Evolutionary conservation across 1,140 invertebrate genomes (phyloP).

Genomic region (Ganaspis sp.): DNA sequence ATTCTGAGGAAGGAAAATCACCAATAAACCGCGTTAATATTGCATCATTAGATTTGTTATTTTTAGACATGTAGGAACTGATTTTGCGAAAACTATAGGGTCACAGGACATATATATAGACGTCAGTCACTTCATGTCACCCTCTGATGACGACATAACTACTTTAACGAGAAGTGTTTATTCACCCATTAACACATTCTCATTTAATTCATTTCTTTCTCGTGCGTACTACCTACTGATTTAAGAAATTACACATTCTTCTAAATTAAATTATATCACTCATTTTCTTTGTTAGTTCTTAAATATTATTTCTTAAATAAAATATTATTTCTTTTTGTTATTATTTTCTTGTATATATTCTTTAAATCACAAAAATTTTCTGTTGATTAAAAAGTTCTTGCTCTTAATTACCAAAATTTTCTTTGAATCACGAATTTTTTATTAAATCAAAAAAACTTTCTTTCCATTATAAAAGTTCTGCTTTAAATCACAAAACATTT

Average conservation of each 20-base stretch:
- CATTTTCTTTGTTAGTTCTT: too few species aligned
- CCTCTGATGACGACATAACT: conserved; percentile 8
- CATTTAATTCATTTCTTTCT: not conserved
- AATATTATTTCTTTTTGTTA: too few species aligned
- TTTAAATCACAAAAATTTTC: too few species aligned
- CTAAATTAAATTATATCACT: not conserved
- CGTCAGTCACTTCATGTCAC: not conserved
- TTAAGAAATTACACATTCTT: not conserved
- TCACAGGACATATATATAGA: not conserved
- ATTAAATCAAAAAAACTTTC: too few species aligned
- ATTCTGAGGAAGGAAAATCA: not conserved
- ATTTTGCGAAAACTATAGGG: not conserved
- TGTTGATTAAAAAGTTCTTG: too few species aligned
- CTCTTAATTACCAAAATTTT: too few species aligned
- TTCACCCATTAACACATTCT: not conserved
- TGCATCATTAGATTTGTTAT: not conserved
- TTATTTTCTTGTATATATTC: too few species aligned
- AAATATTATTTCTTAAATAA: too few species aligned
- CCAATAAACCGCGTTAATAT: not conserved
- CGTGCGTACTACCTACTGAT: not conserved
- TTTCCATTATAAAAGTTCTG: too few species aligned
- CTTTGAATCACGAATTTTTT: too few species aligned
- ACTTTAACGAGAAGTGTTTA: conserved; percentile 6
- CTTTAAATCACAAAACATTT: too few species aligned
- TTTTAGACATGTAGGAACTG: not conserved